Base-by-base conservation (phyloP, 2,113 vertebrate species). In the Gobiocypris rarus region DNA sequence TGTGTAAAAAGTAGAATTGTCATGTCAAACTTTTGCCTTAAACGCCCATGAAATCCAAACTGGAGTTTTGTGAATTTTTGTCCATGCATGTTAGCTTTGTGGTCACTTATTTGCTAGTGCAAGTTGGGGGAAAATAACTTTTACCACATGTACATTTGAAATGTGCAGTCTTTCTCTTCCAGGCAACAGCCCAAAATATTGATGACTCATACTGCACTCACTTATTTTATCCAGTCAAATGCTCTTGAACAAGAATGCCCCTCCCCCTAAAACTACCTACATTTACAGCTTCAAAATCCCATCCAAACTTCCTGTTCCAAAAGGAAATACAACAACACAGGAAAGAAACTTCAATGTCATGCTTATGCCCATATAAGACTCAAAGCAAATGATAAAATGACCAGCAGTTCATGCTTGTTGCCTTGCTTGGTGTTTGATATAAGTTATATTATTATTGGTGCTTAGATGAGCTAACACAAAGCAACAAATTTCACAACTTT, bases 211-310 rank as follows among this genome's bases (percentile, higher is more conserved):
- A 19, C 9, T n/a, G 34, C 17, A 41, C 34, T 69, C 17, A 19
- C 8, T 69, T 69, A 69, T 69, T 69, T 69, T 41, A 41, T 41
- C 65, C 65, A 69, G 22, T 69, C 31, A 69, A 22, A 69, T 69
- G 31, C 17, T 41, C 65, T 41, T 22, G 38, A 9, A 65, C 3
- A 3, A 41, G 31, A 22, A 69, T 1, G 0, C 19, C 17, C 34
- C 31, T 69, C 4, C 9, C 31, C 3, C 9, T 26, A 26, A 67
- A 9, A 22, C 1, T 9, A 65, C 61, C 28, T 34, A 17, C 14
- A 5, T 61, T 61, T 61, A 61, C 24, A 61, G 14, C 26, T 65
- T 65, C 6, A 31, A 63, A 63, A 28, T 34, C 26, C 61, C 14
- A 7, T 31, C 13, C 13, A 28, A 63, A 63, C 26, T 15, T 28